These are phyloP conservation scores for Neotoma lepida DNA, from an alignment of 2,113 vertebrate species.

Conservation along the genomic window DNA sequence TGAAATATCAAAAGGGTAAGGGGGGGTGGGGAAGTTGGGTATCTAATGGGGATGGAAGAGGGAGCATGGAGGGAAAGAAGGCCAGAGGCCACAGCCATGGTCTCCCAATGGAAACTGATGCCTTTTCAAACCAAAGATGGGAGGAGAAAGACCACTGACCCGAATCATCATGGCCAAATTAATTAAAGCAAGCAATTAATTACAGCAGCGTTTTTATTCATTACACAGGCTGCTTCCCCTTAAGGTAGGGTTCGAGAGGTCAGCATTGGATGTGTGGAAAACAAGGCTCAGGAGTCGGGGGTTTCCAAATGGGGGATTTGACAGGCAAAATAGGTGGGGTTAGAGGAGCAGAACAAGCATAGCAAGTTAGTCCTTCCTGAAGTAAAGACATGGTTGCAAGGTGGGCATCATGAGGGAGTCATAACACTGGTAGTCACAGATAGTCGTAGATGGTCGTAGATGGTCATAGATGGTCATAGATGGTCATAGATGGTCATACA, in stretches of 20 bases:
- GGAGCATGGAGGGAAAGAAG: not conserved
- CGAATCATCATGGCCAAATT: not conserved
- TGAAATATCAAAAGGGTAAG: not conserved
- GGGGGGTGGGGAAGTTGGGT: not conserved
- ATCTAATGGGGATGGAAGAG: not conserved
- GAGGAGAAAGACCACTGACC: not conserved
- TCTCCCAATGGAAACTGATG: not conserved
- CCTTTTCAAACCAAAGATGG: not conserved
- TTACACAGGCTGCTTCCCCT: not conserved
- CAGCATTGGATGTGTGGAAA: not conserved
- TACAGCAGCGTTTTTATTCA: not conserved
- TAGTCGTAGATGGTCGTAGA: too few species aligned
- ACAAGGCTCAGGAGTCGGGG: not conserved
- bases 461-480: too few species aligned
- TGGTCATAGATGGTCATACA: not conserved
- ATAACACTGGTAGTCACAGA: not conserved
- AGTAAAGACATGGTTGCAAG: not conserved
- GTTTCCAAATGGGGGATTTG: not conserved
- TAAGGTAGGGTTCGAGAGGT: not conserved
- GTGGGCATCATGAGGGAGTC: not conserved
- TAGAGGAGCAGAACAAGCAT: not conserved
- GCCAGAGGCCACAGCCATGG: accelerated
- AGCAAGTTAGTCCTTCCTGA: not conserved
- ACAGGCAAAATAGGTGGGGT: not conserved
- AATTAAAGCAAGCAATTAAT: not conserved